Evolutionary conservation across 2,797 vertebrate species (phyloP).

Genomic region (Syngnathus acus): DNA sequence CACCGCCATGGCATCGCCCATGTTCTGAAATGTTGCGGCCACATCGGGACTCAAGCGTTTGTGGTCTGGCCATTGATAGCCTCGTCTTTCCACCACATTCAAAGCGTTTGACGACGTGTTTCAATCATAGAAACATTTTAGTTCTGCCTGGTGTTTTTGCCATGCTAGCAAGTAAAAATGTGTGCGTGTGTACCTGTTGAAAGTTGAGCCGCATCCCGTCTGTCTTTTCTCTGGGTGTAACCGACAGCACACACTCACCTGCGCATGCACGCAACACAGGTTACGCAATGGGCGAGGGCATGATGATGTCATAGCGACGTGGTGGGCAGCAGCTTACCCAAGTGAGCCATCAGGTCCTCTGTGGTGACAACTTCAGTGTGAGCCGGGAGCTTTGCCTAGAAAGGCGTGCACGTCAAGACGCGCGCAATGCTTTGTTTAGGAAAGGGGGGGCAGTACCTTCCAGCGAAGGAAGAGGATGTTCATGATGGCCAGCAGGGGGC

Average conservation of each 20-base stretch:
- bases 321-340: slow-evolving; percentile 69
- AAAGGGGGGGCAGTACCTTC: slow-evolving; percentile 69
- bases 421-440: background rate
- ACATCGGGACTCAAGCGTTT: too few relatives aligned
- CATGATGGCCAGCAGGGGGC: slow-evolving; percentile 90
- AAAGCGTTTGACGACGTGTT: too few relatives aligned
- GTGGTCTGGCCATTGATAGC: background rate
- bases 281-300: background rate
- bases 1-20: slow-evolving; percentile 85
- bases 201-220: slow-evolving; percentile 93
- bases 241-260: slow-evolving; percentile 89
- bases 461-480: slow-evolving; percentile 87
- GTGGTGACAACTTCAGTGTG: slow-evolving; percentile 87
- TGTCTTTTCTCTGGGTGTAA: slow-evolving; percentile 78
- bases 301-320: background rate
- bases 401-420: background rate
- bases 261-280: background rate
- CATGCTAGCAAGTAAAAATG: too few relatives aligned
- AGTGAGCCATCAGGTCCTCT: slow-evolving; percentile 87
- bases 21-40: slow-evolving; percentile 68
- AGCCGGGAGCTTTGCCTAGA: slow-evolving; percentile 80
- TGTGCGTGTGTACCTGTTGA: slow-evolving; percentile 75
- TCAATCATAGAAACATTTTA: too few relatives aligned
- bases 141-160: too few relatives aligned
- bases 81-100: too few relatives aligned